A percentile compares a stretch with the other conserved stretches of the same genome.
These are phyloP conservation scores for Anableps anableps DNA, from an alignment of 2,797 vertebrate genomes.

Conservation along the genomic window DNA sequence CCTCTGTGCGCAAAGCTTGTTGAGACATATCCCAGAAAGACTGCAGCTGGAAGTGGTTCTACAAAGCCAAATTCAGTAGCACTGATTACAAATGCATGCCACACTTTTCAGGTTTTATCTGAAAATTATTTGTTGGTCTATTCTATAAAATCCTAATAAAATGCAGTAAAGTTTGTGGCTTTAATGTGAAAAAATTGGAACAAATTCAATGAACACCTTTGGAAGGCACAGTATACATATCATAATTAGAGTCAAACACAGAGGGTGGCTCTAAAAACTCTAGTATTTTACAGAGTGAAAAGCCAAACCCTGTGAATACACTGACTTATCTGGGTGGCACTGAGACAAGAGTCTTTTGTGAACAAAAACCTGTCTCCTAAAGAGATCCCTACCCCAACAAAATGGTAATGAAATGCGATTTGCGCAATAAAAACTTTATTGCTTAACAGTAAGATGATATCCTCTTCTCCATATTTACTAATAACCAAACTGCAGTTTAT, in stretches of 20 bases:
- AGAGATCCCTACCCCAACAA: not conserved
- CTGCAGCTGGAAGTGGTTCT: not conserved
- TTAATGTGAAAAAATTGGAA: not conserved
- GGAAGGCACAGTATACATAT: too few relatives aligned
- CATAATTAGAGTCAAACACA: not conserved
- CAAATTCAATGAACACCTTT: not conserved
- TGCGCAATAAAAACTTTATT: not conserved
- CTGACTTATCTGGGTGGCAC: not conserved
- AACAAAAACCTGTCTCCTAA: not conserved
- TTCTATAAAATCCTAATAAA: not conserved
- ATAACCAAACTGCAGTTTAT: slow-evolving; percentile 1
- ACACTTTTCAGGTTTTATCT: not conserved
- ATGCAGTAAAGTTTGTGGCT: not conserved
- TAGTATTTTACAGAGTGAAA: not conserved
- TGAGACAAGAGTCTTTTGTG: not conserved
- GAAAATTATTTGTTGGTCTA: not conserved
- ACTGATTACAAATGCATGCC: not conserved
- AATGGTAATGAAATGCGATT: not conserved
- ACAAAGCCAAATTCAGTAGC: not conserved
- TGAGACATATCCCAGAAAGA: not conserved
- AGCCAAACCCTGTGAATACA: not conserved
- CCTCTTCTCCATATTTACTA: not conserved
- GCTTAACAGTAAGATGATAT: not conserved
- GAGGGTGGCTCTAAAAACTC: not conserved
- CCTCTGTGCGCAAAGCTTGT: too few relatives aligned